phyloP scores from a whole-genome alignment of 2,888 invertebrate genomes.

The Ptychoptera albimana region DNA sequence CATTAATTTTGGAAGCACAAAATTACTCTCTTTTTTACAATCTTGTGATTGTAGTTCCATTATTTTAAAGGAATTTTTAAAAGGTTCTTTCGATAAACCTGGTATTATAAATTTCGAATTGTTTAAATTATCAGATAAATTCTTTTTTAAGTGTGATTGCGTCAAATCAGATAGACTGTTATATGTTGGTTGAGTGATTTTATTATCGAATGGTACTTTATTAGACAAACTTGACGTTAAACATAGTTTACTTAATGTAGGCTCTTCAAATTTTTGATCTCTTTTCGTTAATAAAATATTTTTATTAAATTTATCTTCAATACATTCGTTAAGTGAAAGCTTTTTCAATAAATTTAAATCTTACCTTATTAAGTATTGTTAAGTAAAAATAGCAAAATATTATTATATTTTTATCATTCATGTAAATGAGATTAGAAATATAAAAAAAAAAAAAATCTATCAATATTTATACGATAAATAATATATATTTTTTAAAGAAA shows the following conservation, averaged over 20 bases:
- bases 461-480: neutral
- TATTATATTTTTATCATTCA: constrained; percentile 4
- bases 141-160: constrained; percentile 20
- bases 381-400: constrained; percentile 1
- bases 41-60: neutral
- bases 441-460: constrained; percentile 7
- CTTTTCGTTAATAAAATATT: neutral
- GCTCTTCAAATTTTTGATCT: too few relatives aligned
- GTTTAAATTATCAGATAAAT: neutral
- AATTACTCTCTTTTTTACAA: constrained; percentile 5
- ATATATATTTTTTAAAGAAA: too few relatives aligned
- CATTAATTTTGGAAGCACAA: constrained; percentile 7
- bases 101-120: neutral
- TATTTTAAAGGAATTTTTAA: neutral
- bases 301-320: too few relatives aligned
- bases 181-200: constrained; percentile 1
- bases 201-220: constrained; percentile 1
- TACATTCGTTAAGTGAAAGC: neutral
- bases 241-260: too few relatives aligned
- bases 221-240: too few relatives aligned
- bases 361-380: constrained; percentile 10
- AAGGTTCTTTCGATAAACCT: too few relatives aligned
- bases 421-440: constrained; percentile 9
- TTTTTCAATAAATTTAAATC: constrained; percentile 7
- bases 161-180: constrained; percentile 15